Base-by-base conservation (phyloP, 2,888 invertebrate genomes). In the Oscheius onirici region DNA sequence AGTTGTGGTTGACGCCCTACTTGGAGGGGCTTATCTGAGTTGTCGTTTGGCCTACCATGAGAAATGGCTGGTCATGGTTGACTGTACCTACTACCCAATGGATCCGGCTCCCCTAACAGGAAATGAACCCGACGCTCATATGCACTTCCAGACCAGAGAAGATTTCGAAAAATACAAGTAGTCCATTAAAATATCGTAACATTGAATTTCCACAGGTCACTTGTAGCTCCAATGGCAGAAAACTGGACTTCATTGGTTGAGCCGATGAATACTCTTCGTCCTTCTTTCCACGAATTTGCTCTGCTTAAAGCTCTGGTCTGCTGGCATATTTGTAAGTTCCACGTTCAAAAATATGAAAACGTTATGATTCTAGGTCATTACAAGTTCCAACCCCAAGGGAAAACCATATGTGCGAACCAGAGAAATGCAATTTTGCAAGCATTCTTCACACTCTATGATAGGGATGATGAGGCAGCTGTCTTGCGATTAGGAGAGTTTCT, bases 161-260 rank as follows among this genome's bases (percentile, higher is more conserved):
- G 80, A 80, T 15, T 73, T 74, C 66, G 73, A 69, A n/a, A 78
- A 75, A 40, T 80, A 80, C 52, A 78, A 73, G 80, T 80, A 20
- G 75, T 51, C 34, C 26, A 6, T n/a, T 15, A 43, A 58, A 43
- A 17, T 26, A 1, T n/a, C n/a, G 24, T 3, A 10, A 28, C 1
- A 3, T 26, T 17, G 5, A 2, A 6, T 20, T 11, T 8, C 67
- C 75, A 63, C 49, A 81, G 79, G 68, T 70, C 74, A 20, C 57
- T 81, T 43, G 76, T 81, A 74, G 73, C 76, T 15, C 58, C 75
- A 40, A 77, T 77, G 55, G 24, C 76, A 6, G 72, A 72, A 69
- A 78, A 79, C 61, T 81, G 76, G 65, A 63, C 41, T 49, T 70
- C 76, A 26, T 46, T 81, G 66, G 78, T 75, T 5, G 43, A 75